These are phyloP conservation scores for Mercenaria mercenaria DNA, from an alignment of 1,140 invertebrate genomes.

Conservation along the genomic window DNA sequence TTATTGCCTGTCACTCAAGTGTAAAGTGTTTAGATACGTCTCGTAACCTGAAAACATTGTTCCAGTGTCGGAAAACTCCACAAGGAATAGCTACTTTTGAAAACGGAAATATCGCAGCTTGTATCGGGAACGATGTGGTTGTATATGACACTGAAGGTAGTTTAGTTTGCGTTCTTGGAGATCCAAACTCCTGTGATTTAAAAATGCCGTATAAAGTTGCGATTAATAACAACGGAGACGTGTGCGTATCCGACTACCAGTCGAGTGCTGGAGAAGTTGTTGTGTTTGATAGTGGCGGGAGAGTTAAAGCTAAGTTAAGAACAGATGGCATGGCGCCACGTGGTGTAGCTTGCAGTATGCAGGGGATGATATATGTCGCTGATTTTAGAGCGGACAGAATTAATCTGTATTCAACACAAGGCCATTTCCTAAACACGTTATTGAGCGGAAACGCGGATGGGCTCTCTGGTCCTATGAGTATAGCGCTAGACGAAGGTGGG, in stretches of 20 bases:
- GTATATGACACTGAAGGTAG: conserved; percentile 14
- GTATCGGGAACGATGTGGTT: conserved; percentile 31
- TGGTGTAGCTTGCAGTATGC: conserved; percentile 33
- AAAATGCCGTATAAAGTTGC: conserved; percentile 62
- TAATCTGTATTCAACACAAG: conserved; percentile 52
- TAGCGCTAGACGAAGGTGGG: conserved; percentile 35
- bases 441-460: neutral
- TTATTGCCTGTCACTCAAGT: conserved; percentile 39
- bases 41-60: conserved; percentile 4
- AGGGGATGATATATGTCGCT: conserved; percentile 59
- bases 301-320: conserved; percentile 29
- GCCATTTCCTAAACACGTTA: conserved; percentile 48
- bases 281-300: conserved; percentile 41
- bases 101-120: conserved; percentile 36
- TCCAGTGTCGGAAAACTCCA: conserved; percentile 8
- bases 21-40: conserved; percentile 26
- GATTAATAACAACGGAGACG: conserved; percentile 46
- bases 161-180: neutral
- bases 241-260: conserved; percentile 61
- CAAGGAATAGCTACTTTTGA: conserved; percentile 22
- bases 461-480: conserved; percentile 50
- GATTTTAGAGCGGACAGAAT: conserved; percentile 53
- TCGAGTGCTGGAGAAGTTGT: conserved; percentile 52
- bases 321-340: conserved; percentile 59
- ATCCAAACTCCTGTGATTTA: conserved; percentile 13